A percentile compares a stretch with the other conserved stretches of the same genome.
These are phyloP conservation scores for Nephrotoma appendiculata DNA, from an alignment of 2,888 invertebrate species.

Conservation along the genomic window DNA sequence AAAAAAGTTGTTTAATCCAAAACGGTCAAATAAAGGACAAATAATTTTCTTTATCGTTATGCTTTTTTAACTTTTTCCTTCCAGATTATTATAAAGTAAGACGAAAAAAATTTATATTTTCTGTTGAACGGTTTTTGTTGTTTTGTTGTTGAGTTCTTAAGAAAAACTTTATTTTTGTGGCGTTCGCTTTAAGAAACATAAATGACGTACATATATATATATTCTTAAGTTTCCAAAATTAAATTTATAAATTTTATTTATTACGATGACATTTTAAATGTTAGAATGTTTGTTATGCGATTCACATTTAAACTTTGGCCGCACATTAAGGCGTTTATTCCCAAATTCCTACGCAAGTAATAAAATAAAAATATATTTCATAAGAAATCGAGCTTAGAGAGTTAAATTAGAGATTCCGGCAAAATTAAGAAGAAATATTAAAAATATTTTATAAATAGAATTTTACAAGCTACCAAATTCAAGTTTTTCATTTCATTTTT, in stretches of 20 bases:
- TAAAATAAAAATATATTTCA: too few relatives aligned
- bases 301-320: too few relatives aligned
- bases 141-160: background rate
- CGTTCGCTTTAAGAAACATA: background rate
- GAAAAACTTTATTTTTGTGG: background rate
- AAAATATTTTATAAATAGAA: background rate
- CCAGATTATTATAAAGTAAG: background rate
- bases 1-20: background rate
- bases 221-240: background rate
- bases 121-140: background rate
- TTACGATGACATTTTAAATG: background rate
- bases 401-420: background rate
- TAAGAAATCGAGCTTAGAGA: background rate
- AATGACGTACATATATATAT: background rate
- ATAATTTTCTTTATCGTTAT: background rate
- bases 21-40: background rate
- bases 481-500: background rate
- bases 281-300: background rate
- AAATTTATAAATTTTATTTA: background rate
- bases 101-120: background rate
- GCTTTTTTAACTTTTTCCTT: background rate
- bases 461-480: background rate
- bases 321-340: too few relatives aligned
- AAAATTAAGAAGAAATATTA: background rate
- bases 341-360: too few relatives aligned